Evolutionary conservation across 2,113 vertebrate species (phyloP), one percentile per base, ranked within the genome.

Genomic region (Microtus pennsylvanicus): DNA sequence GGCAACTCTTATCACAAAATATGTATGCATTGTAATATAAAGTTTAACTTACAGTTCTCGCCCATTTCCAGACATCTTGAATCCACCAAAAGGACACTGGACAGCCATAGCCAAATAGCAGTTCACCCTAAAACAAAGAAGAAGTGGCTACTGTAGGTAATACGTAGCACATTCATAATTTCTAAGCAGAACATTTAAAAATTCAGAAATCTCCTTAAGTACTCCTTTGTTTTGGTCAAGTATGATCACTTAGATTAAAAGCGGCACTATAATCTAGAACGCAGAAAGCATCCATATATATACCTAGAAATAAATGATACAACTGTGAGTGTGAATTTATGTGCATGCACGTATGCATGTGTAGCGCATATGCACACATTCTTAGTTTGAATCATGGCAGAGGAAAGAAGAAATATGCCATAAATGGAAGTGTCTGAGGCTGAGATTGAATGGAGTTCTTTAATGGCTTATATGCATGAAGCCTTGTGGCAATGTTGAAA

Each of bases 51-150:
- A 99, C 99, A 99, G 47, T 98, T 99, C 99, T 97, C 99, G 97
- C 50, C 99, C 99, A 96, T 99, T 99, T 97, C 99, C 99, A 96
- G 99, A 99, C 99, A 99, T 99, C 97, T 99, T 99, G 98, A 99
- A 99, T 90, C 99, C 99, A 92, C 99, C 99, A 93, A 99, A 99
- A 16, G 99, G 99, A 94, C 97, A 97, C 45, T 99, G 99, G 82
- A 98, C 80, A 92, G 98, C 98, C 70, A 99, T 0, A 42, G 98
- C 97, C 81, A 98, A 98, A 26, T 99, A 99, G 96, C 99, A 99
- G 94, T 99, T 99, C 91, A 99, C 98, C 99, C 99, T 99, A 55
- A 30, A 97, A 94, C 0, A 70, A 91, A 90, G 91, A 81, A 28
- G 85, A 87, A 12, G 90, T 82, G 28, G 45, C n/a, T 2, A 65